phyloP scores from a whole-genome alignment of 2,797 vertebrate genomes.

The Lepilemur septentrionalis region DNA sequence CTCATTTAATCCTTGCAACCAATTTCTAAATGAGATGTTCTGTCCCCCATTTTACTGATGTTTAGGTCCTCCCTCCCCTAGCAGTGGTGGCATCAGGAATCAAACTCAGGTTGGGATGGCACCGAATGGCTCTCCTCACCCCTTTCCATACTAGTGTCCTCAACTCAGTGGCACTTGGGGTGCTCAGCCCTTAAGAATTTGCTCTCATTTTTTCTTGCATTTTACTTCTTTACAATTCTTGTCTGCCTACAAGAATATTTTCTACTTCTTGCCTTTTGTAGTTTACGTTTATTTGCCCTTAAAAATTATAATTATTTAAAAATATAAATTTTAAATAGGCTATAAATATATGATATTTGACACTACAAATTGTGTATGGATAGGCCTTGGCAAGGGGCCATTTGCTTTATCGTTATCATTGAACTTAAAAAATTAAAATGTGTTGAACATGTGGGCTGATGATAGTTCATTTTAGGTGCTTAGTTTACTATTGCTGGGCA shows the following conservation, averaged over 20 bases:
- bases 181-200: not conserved
- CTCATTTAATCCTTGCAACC: not conserved
- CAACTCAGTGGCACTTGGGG: not conserved
- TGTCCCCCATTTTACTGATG: not conserved
- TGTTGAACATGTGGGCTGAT: not conserved
- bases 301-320: slow-evolving; percentile 1
- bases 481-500: not conserved
- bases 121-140: not conserved
- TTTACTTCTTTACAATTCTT: not conserved
- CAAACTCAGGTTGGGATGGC: not conserved
- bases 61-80: not conserved
- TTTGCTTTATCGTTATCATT: slow-evolving; percentile 1
- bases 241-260: not conserved
- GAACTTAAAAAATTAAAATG: slow-evolving; percentile 26
- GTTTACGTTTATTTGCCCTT: slow-evolving; percentile 17
- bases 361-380: not conserved
- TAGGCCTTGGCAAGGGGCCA: not conserved
- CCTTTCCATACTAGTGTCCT: not conserved
- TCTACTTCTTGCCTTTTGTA: not conserved
- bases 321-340: not conserved
- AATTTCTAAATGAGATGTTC: slow-evolving; percentile 7
- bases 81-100: not conserved
- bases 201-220: not conserved
- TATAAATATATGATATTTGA: not conserved
- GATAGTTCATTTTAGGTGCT: slow-evolving; percentile 9